These are phyloP conservation scores for Prunella strophiata DNA, from an alignment of 2,797 vertebrate species.

Conservation along the genomic window DNA sequence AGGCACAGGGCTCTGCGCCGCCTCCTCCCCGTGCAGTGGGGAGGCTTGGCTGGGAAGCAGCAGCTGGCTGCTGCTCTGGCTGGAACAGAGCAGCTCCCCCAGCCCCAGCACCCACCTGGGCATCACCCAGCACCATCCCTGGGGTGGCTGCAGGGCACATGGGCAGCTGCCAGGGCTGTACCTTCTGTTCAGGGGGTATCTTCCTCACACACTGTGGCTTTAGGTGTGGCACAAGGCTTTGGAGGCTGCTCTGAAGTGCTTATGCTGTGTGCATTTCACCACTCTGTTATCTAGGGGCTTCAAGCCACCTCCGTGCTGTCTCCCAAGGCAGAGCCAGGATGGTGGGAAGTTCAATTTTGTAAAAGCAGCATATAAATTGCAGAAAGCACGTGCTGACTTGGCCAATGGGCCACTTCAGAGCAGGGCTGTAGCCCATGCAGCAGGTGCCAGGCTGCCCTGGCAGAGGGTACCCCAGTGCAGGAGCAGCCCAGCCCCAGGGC, in stretches of 20 bases:
- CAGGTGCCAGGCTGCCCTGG: not conserved
- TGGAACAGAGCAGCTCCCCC: not conserved
- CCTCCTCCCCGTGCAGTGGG: not conserved
- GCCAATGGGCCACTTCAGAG: not conserved
- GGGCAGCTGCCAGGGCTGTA: not conserved
- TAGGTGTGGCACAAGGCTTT: not conserved
- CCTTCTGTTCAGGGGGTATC: not conserved
- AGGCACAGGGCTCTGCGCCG: not conserved
- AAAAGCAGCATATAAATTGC: not conserved
- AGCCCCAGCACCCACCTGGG: accelerated
- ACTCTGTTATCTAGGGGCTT: not conserved
- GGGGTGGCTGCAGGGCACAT: accelerated
- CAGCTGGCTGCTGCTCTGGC: not conserved
- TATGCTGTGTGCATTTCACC: accelerated
- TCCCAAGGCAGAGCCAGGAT: not conserved
- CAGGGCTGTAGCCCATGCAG: accelerated
- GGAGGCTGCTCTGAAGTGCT: not conserved
- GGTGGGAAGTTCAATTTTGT: not conserved
- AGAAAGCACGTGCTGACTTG: not conserved
- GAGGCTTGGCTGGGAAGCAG: not conserved
- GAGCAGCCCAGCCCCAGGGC: not conserved
- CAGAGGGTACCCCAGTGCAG: not conserved
- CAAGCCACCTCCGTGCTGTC: accelerated
- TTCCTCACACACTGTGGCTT: not conserved
- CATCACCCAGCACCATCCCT: accelerated